Evolutionary conservation across 2,888 invertebrate species (phyloP).

Genomic region (Melanostoma mellinum): DNA sequence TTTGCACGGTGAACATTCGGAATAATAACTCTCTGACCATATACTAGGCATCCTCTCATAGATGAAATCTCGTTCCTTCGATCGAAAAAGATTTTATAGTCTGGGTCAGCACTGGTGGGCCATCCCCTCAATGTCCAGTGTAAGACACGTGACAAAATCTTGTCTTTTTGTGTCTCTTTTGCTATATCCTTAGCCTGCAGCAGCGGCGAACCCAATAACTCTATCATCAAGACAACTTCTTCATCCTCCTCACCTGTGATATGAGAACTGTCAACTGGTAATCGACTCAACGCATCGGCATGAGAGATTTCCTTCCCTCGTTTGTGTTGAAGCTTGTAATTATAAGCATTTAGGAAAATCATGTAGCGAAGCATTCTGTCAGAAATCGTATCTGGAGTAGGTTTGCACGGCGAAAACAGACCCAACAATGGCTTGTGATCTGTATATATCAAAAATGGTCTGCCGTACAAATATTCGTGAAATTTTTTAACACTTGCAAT

Average conservation of each 20-base stretch:
- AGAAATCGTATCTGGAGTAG: neutral
- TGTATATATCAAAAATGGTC: slow-evolving; percentile 51
- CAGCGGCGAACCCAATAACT: neutral
- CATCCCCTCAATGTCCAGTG: slow-evolving; percentile 6
- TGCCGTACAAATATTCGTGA: slow-evolving; percentile 19
- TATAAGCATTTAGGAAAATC: slow-evolving; percentile 15
- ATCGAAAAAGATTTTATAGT: slow-evolving; percentile 2
- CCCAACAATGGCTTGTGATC: slow-evolving; percentile 40
- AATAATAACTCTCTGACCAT: slow-evolving; percentile 49
- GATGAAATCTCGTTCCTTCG: slow-evolving; percentile 13
- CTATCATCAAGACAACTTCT: neutral
- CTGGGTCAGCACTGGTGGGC: neutral
- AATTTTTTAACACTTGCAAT: no score
- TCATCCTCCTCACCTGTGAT: neutral
- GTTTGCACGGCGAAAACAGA: neutral
- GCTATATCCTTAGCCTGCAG: neutral
- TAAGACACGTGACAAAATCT: slow-evolving; percentile 9
- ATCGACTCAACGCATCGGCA: neutral
- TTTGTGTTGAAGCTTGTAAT: neutral
- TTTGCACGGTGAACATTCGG: slow-evolving; percentile 25
- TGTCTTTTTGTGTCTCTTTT: slow-evolving; percentile 5
- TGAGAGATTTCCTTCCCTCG: neutral
- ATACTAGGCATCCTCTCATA: slow-evolving; percentile 49
- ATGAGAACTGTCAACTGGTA: neutral
- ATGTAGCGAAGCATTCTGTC: slow-evolving; percentile 56